Evolutionary conservation across 2,888 invertebrate species (phyloP), one percentile per base, ranked within the genome.

Genomic region (Criorhina ranunculi): DNA sequence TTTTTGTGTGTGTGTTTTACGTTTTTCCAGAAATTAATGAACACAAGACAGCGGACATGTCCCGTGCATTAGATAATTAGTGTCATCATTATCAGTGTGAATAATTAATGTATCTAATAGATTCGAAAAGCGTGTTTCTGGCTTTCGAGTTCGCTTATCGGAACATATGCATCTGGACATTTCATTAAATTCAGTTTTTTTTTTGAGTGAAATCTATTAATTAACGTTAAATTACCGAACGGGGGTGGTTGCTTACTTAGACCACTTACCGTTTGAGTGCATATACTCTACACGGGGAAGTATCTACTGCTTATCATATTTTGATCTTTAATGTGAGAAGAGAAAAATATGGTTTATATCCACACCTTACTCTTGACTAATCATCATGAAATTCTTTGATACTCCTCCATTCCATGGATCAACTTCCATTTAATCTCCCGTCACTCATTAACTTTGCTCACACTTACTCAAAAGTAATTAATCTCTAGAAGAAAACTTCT

Each of bases 11-110:
- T 57, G 49, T 33, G 24, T 60, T 17, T 12, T 46, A 12, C 15
- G 44, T 76, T 53, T 72, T 82, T 75, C 66, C 59, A 72, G 60
- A 46, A 2, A 31, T 75, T 24, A 55, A 53, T 8, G 29, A 33
- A 42, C 19, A 51, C 24, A 31, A 53, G 59, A 62, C 59, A n/a
- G 4, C 4, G 24, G 24, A 31, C 46, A 42, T 78, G 66, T 73
- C 78, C 72, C 62, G 60, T 62, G 49, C 67, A 73, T 82, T 82
- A 72, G 70, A 83, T 83, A 83, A 79, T 83, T 83, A 83, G 83
- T 83, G 83, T 83, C 83, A 83, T 83, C 83, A 83, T 83, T 78
- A 69, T 62, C 73, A 12, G 67, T 69, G 73, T 83, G 67, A 83
- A 83, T 83, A 78, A 83, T 73, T 67, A 67, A 83, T 79, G 78